Base-by-base conservation (phyloP, 2,888 invertebrate genomes). In the Catocala fraxini region DNA sequence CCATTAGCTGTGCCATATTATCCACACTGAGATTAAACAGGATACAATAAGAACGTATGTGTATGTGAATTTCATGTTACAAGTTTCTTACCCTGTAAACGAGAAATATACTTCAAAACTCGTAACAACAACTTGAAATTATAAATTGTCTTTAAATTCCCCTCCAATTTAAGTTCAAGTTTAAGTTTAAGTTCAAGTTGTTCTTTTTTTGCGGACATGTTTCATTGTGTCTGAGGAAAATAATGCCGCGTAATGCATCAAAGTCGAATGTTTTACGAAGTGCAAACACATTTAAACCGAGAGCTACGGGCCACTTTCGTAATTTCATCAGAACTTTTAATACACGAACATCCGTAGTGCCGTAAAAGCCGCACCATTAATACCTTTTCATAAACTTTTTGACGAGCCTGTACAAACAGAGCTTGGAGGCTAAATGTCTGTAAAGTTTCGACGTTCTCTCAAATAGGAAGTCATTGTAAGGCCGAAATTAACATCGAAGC, bases 291-390 rank as follows among this genome's bases (percentile, higher is more conserved):
- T 57, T 54, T 47, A 12, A 48, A 60, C n/a, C 10, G 39, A 48
- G 35, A 10, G 45, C 25, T 54, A 46, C 45, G 13, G n/a, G 51
- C 56, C 47, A 56, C 58, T 66, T 62, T 34, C 41, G 25, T 60
- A 62, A 73, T 65, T 60, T 58, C 63, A 72, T 72, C 65, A 70
- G 73, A 75, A 72, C 70, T 75, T 73, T 66, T 68, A 72, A 69
- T 66, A 65, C 70, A 57, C 48, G 57, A 58, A 56, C 64, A 63
- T 65, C 65, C 56, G 59, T 64, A 56, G 65, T 63, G 53, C 61
- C 65, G 61, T 63, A 59, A 65, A 69, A 57, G 57, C 65, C 55
- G 51, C 49, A 64, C 68, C 65, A 71, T 68, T 66, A 63, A 64
- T 67, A 73, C 63, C 61, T 64, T 68, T 64, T 62, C 71, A 68